phyloP scores from a whole-genome alignment of 2,113 vertebrate species.

The Choloepus hoffmanni region DNA sequence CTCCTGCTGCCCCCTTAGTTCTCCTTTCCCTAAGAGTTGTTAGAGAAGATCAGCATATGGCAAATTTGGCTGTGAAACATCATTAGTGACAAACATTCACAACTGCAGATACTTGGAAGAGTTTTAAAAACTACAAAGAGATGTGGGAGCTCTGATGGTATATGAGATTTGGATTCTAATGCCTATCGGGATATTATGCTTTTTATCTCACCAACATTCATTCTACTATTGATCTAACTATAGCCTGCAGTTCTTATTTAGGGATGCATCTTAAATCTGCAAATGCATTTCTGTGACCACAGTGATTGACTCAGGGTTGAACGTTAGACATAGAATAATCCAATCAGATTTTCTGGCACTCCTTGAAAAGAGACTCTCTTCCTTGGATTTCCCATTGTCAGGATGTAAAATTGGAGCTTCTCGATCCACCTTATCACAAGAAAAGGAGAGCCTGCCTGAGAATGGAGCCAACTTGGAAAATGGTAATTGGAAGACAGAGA shows the following conservation, averaged over 20 bases:
- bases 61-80: slow-evolving; percentile 58
- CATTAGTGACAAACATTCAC: slow-evolving; percentile 72
- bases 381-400: not conserved
- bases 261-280: accelerated
- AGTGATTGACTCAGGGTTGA: not conserved
- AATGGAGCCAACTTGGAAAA: not conserved
- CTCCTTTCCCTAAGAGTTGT: slow-evolving; percentile 31
- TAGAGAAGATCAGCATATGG: slow-evolving; percentile 70
- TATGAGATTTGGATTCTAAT: not conserved
- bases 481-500: not conserved
- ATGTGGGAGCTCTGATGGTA: not conserved
- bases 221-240: not conserved
- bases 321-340: accelerated
- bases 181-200: not conserved
- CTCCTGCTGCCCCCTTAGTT: not conserved
- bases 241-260: not conserved
- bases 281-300: not conserved
- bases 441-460: not conserved
- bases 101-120: slow-evolving; percentile 61
- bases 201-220: not conserved
- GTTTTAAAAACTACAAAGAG: slow-evolving; percentile 54
- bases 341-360: not conserved
- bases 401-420: not conserved
- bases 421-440: not conserved
- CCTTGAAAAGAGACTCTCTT: not conserved